phyloP scores from a whole-genome alignment of 2,113 vertebrate genomes.

The Scolopax mira region DNA sequence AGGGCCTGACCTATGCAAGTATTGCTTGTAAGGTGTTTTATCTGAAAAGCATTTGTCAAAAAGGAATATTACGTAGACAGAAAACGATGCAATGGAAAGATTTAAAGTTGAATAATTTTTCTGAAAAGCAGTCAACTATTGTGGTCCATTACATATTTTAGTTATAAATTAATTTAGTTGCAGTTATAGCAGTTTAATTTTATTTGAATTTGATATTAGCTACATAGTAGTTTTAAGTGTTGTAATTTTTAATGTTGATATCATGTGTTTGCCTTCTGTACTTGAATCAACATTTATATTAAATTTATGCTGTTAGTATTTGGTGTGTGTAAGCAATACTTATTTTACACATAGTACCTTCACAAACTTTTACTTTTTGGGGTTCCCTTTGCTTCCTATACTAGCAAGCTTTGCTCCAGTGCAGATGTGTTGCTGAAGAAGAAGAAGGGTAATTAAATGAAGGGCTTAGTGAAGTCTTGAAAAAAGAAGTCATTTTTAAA shows the following conservation, averaged over 20 bases:
- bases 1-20: slow-evolving; percentile 37
- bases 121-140: slow-evolving; percentile 47
- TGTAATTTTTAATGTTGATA: slow-evolving; percentile 76
- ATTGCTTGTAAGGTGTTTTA: slow-evolving; percentile 45
- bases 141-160: slow-evolving; percentile 57
- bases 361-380: neutral
- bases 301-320: slow-evolving; percentile 70
- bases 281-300: slow-evolving; percentile 72
- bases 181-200: slow-evolving; percentile 68
- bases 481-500: neutral
- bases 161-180: slow-evolving; percentile 59
- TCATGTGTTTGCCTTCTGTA: slow-evolving; percentile 80
- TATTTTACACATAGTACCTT: neutral
- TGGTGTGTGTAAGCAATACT: neutral
- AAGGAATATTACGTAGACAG: slow-evolving; percentile 71
- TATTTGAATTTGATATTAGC: slow-evolving; percentile 64
- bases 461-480: neutral
- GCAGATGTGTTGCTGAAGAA: neutral
- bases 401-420: neutral
- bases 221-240: slow-evolving; percentile 60
- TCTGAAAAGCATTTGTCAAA: slow-evolving; percentile 45
- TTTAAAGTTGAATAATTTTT: slow-evolving; percentile 48
- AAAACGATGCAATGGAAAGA: slow-evolving; percentile 61
- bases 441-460: neutral
- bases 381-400: neutral